These are phyloP conservation scores for Lepus europaeus DNA, from an alignment of 2,113 vertebrate species.

Conservation along the genomic window DNA sequence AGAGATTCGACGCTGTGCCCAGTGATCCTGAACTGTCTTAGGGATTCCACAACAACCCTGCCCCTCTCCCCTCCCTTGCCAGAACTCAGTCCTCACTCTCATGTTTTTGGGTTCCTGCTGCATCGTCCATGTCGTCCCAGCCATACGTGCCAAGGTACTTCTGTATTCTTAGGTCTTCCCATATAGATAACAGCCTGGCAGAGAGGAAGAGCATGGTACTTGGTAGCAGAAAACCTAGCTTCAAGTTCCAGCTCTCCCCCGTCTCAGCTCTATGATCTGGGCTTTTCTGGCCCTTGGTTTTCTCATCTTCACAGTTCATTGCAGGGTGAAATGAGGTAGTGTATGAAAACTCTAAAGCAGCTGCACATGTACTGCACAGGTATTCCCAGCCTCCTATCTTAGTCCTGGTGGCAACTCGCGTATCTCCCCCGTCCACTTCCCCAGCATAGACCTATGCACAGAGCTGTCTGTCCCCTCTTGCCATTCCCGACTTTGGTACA, in stretches of 20 bases:
- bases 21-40: slow-evolving; percentile 80
- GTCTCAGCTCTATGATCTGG: slow-evolving; percentile 30
- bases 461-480: not conserved
- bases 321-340: not conserved
- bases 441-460: not conserved
- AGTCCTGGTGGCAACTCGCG: not conserved
- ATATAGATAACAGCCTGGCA: slow-evolving; percentile 1
- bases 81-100: slow-evolving; percentile 1
- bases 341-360: slow-evolving; percentile 4
- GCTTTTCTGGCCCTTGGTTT: slow-evolving; percentile 21
- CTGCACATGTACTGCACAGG: not conserved
- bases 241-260: not conserved
- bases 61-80: not conserved
- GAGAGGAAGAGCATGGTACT: not conserved
- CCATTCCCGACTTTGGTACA: not conserved
- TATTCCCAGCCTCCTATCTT: not conserved
- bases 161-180: not conserved
- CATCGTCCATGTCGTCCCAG: not conserved
- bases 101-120: not conserved
- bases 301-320: slow-evolving; percentile 23
- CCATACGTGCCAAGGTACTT: not conserved
- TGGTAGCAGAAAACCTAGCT: slow-evolving; percentile 1
- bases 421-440: not conserved
- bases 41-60: slow-evolving; percentile 60
- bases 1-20: slow-evolving; percentile 71